Percentiles rank a stretch among this genome's conserved stretches.
Evolutionary conservation across 1,140 invertebrate species (phyloP).

Genomic region (Drosophila triauraria): DNA sequence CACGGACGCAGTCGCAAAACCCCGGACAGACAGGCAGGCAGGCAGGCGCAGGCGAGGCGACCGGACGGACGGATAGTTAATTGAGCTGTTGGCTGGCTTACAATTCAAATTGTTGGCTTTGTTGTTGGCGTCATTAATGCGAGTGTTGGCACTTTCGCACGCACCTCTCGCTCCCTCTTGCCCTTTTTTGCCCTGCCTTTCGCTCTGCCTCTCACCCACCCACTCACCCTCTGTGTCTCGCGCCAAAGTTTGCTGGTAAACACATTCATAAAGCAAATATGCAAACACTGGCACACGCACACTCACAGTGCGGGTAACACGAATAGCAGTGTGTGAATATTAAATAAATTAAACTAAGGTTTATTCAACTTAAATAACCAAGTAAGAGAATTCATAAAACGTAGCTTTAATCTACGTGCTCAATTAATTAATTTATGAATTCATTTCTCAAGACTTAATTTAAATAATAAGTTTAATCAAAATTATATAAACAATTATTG

Average conservation of each 20-base stretch:
- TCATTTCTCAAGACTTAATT: too few relatives aligned
- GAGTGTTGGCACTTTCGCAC: constrained; percentile 82
- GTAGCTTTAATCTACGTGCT: too few relatives aligned
- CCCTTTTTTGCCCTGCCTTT: background rate
- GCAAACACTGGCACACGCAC: constrained; percentile 45
- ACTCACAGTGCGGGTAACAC: background rate
- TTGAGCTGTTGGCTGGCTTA: constrained; percentile 78
- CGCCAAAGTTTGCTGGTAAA: constrained; percentile 79
- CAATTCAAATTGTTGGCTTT: constrained; percentile 71
- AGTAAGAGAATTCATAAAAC: too few relatives aligned
- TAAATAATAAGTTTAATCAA: too few relatives aligned
- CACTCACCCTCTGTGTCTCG: constrained; percentile 22
- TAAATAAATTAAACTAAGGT: too few relatives aligned
- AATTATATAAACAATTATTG: background rate
- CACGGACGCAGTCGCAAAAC: constrained; percentile 14
- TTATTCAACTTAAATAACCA: too few relatives aligned
- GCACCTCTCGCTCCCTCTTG: constrained; percentile 26
- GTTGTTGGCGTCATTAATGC: constrained; percentile 76
- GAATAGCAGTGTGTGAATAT: background rate
- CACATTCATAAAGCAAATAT: constrained; percentile 83
- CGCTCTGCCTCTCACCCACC: constrained; percentile 10
- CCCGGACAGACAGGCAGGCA: background rate
- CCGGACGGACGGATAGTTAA: constrained; percentile 70
- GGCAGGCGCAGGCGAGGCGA: constrained; percentile 1
- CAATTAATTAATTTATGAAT: too few relatives aligned